Conservation (phyloP, 2,797 vertebrate species). For the Luscinia megarhynchos region DNA sequence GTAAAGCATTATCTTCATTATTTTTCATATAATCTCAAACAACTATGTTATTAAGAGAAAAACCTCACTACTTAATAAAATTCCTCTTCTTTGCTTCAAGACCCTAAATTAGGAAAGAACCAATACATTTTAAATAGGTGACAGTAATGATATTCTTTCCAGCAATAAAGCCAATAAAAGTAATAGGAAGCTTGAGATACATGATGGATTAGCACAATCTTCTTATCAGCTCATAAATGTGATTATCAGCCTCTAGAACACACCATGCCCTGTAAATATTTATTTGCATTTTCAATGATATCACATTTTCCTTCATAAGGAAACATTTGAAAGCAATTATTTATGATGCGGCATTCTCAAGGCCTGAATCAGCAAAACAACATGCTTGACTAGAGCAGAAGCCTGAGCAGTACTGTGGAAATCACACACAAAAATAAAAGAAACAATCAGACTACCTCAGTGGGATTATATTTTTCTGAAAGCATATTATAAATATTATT, state of each 20-base stretch:
- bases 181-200: conserved; percentile 27
- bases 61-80: background rate
- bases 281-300: conserved; percentile 46
- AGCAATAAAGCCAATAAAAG: conserved; percentile 41
- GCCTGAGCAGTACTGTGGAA: conserved; percentile 78
- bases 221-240: conserved; percentile 41
- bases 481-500: conserved; percentile 24
- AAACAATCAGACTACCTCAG: conserved; percentile 21
- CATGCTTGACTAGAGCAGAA: conserved; percentile 82
- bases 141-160: background rate
- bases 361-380: conserved; percentile 78
- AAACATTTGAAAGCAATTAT: conserved; percentile 75
- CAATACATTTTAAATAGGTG: conserved; percentile 7
- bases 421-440: conserved; percentile 49
- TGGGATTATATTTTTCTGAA: background rate
- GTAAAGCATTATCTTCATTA: conserved; percentile 42
- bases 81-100: conserved; percentile 35
- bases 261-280: conserved; percentile 71
- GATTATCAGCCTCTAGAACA: conserved; percentile 57
- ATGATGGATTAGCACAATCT: conserved; percentile 49
- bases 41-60: background rate
- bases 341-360: conserved; percentile 83
- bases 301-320: conserved; percentile 63
- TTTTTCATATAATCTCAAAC: conserved; percentile 30
- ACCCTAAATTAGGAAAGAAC: conserved; percentile 33